phyloP scores from a whole-genome alignment of 2,888 invertebrate genomes.

The Philhelius pedissequus region DNA sequence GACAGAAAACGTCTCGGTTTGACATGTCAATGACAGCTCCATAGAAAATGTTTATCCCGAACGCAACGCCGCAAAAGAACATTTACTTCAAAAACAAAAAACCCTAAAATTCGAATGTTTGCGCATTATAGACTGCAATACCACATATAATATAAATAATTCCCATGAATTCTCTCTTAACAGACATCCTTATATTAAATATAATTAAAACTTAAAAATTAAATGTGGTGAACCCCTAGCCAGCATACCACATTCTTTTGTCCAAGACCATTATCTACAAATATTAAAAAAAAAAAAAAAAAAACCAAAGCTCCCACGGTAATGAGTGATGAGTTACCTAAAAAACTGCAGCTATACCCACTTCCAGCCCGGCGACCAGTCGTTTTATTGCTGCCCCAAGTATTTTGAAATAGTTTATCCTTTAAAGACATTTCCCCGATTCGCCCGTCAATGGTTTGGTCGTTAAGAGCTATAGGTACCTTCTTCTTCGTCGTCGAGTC shows the following conservation, averaged over 20 bases:
- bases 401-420: constrained; percentile 78
- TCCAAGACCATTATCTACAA: background rate
- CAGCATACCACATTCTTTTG: constrained; percentile 25
- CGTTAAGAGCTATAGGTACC: no score
- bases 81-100: background rate
- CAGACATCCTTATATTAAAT: background rate
- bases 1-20: no score
- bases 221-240: constrained; percentile 49
- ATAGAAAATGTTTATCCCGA: no score
- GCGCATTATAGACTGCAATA: no score
- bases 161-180: background rate
- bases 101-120: background rate
- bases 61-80: no score
- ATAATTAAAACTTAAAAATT: constrained; percentile 32
- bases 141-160: no score
- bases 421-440: constrained; percentile 70
- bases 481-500: background rate
- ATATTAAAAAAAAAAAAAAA: background rate
- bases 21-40: no score
- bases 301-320: constrained; percentile 42
- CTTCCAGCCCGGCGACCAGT: constrained; percentile 78
- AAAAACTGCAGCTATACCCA: constrained; percentile 79
- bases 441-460: background rate
- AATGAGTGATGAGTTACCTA: constrained; percentile 74
- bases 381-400: constrained; percentile 78